Percentiles rank a stretch among this genome's conserved stretches.
Evolutionary conservation across 2,113 vertebrate genomes (phyloP).

Genomic region (Aegotheles bennettii): DNA sequence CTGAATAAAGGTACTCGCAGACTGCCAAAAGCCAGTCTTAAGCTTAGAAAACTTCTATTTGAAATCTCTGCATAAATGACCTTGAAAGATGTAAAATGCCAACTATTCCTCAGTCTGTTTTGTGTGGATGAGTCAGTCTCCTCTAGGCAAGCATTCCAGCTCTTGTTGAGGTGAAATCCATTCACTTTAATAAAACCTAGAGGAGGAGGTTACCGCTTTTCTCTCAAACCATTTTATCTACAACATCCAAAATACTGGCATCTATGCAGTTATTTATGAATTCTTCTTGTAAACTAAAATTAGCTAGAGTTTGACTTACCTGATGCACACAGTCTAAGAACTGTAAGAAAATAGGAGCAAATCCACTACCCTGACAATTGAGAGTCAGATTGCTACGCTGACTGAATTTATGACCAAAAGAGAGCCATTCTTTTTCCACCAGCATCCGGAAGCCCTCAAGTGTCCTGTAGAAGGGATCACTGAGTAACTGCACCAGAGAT

Average conservation of each 20-base stretch:
- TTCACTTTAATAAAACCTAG: neutral
- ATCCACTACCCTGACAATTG: slow-evolving; percentile 90
- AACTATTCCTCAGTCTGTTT: neutral
- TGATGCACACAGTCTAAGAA: slow-evolving; percentile 98
- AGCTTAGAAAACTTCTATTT: neutral
- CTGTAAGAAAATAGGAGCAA: slow-evolving; percentile 92
- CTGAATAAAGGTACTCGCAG: neutral
- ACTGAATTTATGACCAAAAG: slow-evolving; percentile 96
- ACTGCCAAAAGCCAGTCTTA: neutral
- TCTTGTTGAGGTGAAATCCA: neutral
- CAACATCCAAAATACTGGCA: neutral
- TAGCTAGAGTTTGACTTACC: slow-evolving; percentile 70
- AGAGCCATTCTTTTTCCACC: slow-evolving; percentile 97
- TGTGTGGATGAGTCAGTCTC: neutral
- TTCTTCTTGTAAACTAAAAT: neutral
- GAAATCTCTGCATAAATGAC: neutral
- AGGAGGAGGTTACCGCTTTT: neutral
- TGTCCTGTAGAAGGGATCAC: slow-evolving; percentile 95
- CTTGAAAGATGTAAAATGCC: neutral
- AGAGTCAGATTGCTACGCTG: slow-evolving; percentile 90
- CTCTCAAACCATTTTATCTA: neutral
- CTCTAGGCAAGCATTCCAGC: neutral
- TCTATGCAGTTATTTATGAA: neutral
- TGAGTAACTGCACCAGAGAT: slow-evolving; percentile 91
- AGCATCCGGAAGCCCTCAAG: slow-evolving; percentile 94